Conservation (phyloP, 2,113 vertebrate genomes). For the Conger conger region DNA sequence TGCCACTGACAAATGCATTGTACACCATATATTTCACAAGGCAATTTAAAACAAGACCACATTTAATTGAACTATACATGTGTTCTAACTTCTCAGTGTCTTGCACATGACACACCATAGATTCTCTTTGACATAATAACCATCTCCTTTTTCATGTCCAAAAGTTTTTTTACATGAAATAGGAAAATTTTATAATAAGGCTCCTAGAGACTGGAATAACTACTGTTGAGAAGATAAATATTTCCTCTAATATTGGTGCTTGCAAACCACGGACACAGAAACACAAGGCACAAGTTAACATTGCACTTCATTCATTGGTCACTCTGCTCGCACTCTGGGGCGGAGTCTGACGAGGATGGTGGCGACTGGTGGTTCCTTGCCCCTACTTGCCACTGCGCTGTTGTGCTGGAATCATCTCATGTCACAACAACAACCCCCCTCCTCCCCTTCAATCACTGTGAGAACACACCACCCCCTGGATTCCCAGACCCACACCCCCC, state of each 20-base stretch:
- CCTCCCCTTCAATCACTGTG: constrained; percentile 55
- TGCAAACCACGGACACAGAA: neutral
- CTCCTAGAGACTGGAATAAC: neutral
- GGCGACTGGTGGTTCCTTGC: constrained; percentile 44
- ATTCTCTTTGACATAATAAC: no score
- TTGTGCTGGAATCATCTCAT: constrained; percentile 43
- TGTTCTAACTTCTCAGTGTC: no score
- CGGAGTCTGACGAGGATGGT: neutral
- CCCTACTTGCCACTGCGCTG: constrained; percentile 51
- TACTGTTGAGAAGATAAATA: neutral
- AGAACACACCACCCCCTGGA: constrained; percentile 67
- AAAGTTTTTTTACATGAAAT: no score
- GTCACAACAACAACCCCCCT: constrained; percentile 52
- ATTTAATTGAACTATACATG: neutral
- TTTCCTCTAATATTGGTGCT: neutral
- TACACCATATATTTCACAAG: neutral
- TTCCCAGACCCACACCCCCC: constrained; percentile 67
- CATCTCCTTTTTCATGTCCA: no score
- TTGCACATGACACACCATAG: neutral
- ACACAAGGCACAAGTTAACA: neutral
- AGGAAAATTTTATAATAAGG: neutral
- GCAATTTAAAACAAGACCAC: neutral
- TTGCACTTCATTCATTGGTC: neutral
- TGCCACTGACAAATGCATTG: neutral
- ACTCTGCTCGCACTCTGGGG: neutral